Conservation (phyloP, 92 coral and sea anemone genomes). For the Zoanthus sociatus region DNA sequence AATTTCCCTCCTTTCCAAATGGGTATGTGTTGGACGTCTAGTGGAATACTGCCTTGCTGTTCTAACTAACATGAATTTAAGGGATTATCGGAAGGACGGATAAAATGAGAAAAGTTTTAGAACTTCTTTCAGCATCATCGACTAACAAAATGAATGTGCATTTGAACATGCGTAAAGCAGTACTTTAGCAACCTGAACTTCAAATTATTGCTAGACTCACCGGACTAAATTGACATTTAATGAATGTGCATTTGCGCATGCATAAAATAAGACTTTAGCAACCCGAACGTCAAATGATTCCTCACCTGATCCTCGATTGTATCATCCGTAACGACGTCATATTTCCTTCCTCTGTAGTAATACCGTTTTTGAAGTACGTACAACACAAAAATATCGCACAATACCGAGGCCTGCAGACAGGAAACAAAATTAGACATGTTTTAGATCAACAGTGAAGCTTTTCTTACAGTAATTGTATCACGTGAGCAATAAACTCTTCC, state of each 20-base stretch:
- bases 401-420: constrained; percentile 32
- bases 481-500: no score
- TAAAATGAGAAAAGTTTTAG: no score
- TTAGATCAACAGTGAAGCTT: not conserved
- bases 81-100: no score
- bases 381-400: constrained; percentile 42
- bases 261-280: no score
- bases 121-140: not conserved
- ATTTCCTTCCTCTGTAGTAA: constrained; percentile 33
- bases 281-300: not conserved
- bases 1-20: no score
- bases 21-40: no score
- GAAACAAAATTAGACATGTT: not conserved
- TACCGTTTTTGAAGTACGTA: constrained; percentile 35
- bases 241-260: not conserved
- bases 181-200: not conserved
- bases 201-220: not conserved
- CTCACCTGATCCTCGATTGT: constrained; percentile 29
- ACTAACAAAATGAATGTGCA: not conserved
- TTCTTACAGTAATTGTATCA: no score
- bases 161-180: not conserved
- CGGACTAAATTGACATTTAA: not conserved
- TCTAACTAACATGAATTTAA: no score
- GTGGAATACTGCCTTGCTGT: no score
- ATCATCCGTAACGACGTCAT: constrained; percentile 34